A percentile compares a stretch with the other conserved stretches of the same genome.
phyloP scores from a whole-genome alignment of 2,797 vertebrate genomes.

The Eremophila alpestris region DNA sequence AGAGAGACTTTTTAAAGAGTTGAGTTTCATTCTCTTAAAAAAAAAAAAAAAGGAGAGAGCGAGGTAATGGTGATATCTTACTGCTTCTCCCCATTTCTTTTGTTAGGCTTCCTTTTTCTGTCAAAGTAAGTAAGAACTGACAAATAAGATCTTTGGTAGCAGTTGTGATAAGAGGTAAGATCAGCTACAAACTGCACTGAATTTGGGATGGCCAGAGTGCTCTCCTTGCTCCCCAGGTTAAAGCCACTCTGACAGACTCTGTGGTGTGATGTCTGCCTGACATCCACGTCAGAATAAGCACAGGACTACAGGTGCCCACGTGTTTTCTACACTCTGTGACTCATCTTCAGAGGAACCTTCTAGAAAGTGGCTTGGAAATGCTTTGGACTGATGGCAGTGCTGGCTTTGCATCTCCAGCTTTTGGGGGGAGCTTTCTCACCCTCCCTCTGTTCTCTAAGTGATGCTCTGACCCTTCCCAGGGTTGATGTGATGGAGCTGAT shows the following conservation, averaged over 20 bases:
- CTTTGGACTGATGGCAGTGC: background rate
- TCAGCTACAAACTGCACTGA: background rate
- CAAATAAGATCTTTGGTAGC: background rate
- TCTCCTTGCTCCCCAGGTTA: background rate
- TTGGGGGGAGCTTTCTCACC: background rate
- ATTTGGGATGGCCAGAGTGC: background rate
- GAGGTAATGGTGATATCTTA: background rate
- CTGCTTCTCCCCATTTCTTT: background rate
- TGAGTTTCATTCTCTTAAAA: background rate
- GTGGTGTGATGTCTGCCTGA: background rate
- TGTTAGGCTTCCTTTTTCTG: background rate
- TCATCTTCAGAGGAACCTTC: background rate
- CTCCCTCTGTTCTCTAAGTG: rapidly evolving
- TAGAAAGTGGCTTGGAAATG: background rate
- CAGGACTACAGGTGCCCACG: rapidly evolving
- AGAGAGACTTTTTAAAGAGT: background rate
- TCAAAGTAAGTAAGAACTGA: background rate
- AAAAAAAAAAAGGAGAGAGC: no score
- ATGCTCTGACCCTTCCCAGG: background rate
- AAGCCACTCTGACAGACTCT: background rate
- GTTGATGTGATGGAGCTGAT: rapidly evolving
- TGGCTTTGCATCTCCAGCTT: background rate
- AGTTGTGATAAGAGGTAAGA: background rate
- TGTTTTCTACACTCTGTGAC: background rate
- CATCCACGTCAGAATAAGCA: rapidly evolving